These are phyloP conservation scores for Apeira syringaria DNA, from an alignment of 2,888 invertebrate species.

Conservation along the genomic window DNA sequence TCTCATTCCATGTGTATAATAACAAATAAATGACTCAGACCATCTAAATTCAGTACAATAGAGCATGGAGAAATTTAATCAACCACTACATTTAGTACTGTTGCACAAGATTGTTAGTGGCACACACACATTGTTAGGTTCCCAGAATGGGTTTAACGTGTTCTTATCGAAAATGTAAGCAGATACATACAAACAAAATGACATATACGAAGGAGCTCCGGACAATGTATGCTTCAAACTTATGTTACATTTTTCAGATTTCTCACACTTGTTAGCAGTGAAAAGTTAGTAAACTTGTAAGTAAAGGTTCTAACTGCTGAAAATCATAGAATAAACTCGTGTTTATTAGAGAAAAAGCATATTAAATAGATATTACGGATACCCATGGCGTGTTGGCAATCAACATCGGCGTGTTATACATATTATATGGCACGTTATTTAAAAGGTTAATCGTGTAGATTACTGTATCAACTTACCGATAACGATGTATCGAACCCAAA, in stretches of 20 bases:
- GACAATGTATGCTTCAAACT: conserved; percentile 17
- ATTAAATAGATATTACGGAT: conserved; percentile 21
- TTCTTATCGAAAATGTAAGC: conserved; percentile 33
- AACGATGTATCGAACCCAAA: conserved; percentile 92
- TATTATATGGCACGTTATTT: conserved; percentile 43
- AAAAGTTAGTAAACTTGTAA: conserved; percentile 5
- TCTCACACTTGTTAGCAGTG: background rate
- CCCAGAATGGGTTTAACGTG: conserved; percentile 13
- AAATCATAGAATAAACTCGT: conserved; percentile 23
- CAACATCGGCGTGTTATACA: conserved; percentile 29
- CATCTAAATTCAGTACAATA: background rate
- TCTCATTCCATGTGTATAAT: conserved; percentile 3
- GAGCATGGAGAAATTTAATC: no score
- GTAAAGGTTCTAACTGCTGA: conserved; percentile 2
- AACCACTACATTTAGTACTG: background rate
- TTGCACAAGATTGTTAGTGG: conserved; percentile 5
- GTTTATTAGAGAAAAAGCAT: conserved; percentile 29
- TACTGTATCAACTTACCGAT: conserved; percentile 85
- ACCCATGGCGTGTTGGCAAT: conserved; percentile 65
- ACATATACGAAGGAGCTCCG: conserved; percentile 28
- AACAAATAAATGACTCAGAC: conserved; percentile 19
- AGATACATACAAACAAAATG: conserved; percentile 44
- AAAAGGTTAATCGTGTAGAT: conserved; percentile 35
- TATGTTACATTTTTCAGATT: conserved; percentile 19
- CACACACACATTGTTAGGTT: conserved; percentile 12